These are phyloP conservation scores for Upupa epops DNA, from an alignment of 2,113 vertebrate genomes.

Conservation along the genomic window DNA sequence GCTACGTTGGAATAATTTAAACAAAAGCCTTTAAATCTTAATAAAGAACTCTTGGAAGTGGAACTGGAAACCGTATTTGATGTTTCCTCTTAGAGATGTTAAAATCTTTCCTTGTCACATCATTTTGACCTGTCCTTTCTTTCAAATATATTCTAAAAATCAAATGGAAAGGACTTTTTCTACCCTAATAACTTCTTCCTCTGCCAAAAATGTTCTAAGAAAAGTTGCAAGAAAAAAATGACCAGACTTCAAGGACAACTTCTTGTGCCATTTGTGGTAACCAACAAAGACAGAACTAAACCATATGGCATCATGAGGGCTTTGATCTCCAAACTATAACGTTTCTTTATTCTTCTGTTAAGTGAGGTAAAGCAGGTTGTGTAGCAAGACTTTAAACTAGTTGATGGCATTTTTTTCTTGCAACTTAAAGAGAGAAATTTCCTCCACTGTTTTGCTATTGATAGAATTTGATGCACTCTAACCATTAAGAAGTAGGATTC, in stretches of 20 bases:
- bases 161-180: constrained; percentile 16
- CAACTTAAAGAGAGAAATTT: neutral
- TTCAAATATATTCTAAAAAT: neutral
- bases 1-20: constrained; percentile 64
- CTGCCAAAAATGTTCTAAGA: neutral
- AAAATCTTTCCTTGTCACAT: constrained; percentile 30
- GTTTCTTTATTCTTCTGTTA: neutral
- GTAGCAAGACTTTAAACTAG: neutral
- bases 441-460: neutral
- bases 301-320: neutral
- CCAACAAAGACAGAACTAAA: neutral
- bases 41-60: neutral
- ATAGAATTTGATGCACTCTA: neutral
- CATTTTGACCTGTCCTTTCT: neutral
- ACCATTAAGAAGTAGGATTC: constrained; percentile 18
- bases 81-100: constrained; percentile 43
- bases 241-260: neutral
- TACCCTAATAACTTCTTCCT: neutral
- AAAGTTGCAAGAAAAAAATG: neutral
- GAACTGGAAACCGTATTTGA: constrained; percentile 50
- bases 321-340: neutral
- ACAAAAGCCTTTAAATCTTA: constrained; percentile 35
- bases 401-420: neutral
- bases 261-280: neutral
- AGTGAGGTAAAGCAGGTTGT: neutral